A percentile compares a stretch with the other conserved stretches of the same genome.
These are phyloP conservation scores for Nymphalis c-album DNA, from an alignment of 2,888 invertebrate genomes.

Conservation along the genomic window DNA sequence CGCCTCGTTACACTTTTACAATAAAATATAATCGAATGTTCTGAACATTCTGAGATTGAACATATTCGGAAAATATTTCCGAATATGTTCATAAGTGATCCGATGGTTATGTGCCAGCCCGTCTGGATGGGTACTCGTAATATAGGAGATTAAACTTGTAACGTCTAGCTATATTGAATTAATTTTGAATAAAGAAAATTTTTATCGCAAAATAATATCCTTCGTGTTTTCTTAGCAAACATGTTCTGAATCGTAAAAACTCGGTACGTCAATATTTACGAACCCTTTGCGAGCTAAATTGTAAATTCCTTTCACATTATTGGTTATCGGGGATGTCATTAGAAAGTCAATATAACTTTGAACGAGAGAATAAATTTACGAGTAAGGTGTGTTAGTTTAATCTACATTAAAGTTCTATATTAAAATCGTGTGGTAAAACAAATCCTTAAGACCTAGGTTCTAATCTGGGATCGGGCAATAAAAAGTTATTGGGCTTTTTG, in stretches of 20 bases:
- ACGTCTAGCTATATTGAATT: no score
- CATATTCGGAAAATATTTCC: no score
- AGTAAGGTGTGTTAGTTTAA: neutral
- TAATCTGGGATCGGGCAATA: no score
- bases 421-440: neutral
- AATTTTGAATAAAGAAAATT: no score
- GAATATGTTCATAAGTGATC: neutral
- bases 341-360: slow-evolving; percentile 19
- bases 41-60: neutral
- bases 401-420: neutral
- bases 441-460: no score
- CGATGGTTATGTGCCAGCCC: no score
- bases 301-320: slow-evolving; percentile 10
- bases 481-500: no score
- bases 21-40: neutral
- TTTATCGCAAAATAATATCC: neutral
- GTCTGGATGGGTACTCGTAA: no score
- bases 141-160: no score
- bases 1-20: neutral
- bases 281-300: slow-evolving; percentile 9
- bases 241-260: slow-evolving; percentile 5
- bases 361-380: slow-evolving; percentile 1
- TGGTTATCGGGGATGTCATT: slow-evolving; percentile 15
- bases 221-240: neutral
- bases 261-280: slow-evolving; percentile 1